Conservation (phyloP, 2,888 invertebrate genomes). For the Liodrosophila aerea region DNA sequence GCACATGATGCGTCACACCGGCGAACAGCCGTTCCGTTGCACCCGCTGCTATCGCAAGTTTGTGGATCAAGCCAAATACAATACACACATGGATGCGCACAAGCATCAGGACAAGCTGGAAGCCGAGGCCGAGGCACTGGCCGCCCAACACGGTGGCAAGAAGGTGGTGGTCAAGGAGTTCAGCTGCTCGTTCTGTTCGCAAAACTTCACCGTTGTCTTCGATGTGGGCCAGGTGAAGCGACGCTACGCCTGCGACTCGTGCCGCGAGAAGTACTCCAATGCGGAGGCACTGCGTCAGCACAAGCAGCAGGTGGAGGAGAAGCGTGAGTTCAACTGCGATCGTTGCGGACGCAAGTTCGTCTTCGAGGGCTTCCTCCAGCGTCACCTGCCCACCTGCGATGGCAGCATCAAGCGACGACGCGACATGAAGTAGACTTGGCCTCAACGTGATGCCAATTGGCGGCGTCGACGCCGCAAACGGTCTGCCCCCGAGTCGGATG, state of each 20-base stretch:
- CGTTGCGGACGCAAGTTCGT: conserved; percentile 82
- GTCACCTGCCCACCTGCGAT: conserved; percentile 81
- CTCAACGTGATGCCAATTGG: conserved; percentile 61
- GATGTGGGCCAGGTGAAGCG: conserved; percentile 81
- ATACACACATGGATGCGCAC: conserved; percentile 80
- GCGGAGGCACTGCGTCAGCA: conserved; percentile 80
- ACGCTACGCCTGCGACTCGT: conserved; percentile 81
- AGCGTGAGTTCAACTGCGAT: conserved; percentile 80
- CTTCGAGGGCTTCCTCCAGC: conserved; percentile 81
- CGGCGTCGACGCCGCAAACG: conserved; percentile 34
- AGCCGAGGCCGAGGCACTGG: conserved; percentile 76
- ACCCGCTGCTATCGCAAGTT: conserved; percentile 81
- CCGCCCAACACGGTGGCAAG: conserved; percentile 77
- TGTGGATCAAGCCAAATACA: conserved; percentile 78
- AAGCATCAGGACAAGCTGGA: conserved; percentile 80
- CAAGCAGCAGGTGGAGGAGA: conserved; percentile 81
- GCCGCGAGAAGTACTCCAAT: conserved; percentile 82
- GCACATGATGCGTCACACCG: conserved; percentile 81
- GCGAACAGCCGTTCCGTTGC: conserved; percentile 81
- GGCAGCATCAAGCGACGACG: conserved; percentile 82
- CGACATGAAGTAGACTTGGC: conserved; percentile 78
- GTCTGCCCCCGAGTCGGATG: not conserved
- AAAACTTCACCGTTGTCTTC: conserved; percentile 81
- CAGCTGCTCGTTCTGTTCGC: conserved; percentile 80
- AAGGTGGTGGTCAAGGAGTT: conserved; percentile 81